phyloP scores from a whole-genome alignment of 2,888 invertebrate species.

The Panorpa germanica region DNA sequence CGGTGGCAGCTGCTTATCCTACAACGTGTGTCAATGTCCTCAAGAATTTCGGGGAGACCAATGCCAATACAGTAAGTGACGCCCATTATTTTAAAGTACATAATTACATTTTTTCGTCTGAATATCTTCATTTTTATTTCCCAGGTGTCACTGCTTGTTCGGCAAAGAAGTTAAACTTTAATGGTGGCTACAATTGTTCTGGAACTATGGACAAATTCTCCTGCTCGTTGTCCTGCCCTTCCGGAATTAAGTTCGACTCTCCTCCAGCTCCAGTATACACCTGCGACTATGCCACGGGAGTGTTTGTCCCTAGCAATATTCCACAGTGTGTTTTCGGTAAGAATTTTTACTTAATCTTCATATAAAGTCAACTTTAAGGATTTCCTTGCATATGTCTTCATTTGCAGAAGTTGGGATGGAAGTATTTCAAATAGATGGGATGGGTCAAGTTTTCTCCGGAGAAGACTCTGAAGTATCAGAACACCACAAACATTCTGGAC shows the following conservation, averaged over 20 bases:
- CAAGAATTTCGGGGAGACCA: slow-evolving; percentile 46
- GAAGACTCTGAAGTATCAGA: too few relatives aligned
- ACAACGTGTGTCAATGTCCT: slow-evolving; percentile 63
- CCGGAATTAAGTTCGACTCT: slow-evolving; percentile 38
- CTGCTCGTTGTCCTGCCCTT: slow-evolving; percentile 48
- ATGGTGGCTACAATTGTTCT: slow-evolving; percentile 56
- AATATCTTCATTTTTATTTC: slow-evolving; percentile 12
- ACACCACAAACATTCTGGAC: slow-evolving; percentile 11
- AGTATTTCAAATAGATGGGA: slow-evolving; percentile 15
- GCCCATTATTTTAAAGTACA: too few relatives aligned
- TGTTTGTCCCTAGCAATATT: slow-evolving; percentile 44
- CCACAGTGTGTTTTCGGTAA: slow-evolving; percentile 54
- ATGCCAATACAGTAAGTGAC: slow-evolving; percentile 43
- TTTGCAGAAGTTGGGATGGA: slow-evolving; percentile 15
- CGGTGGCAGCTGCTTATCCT: slow-evolving; percentile 61
- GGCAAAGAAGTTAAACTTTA: slow-evolving; percentile 44
- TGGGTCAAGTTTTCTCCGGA: too few relatives aligned
- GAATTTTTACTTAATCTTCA: slow-evolving; percentile 14
- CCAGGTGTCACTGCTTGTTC: slow-evolving; percentile 38
- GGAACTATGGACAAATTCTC: slow-evolving; percentile 36
- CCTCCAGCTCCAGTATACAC: slow-evolving; percentile 39
- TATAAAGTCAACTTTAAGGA: not conserved
- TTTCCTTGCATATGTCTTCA: slow-evolving; percentile 11
- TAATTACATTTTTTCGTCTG: too few relatives aligned
- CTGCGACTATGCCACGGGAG: slow-evolving; percentile 44